Base-by-base conservation (phyloP, 2,113 vertebrate species). In the Alethe castanea region DNA sequence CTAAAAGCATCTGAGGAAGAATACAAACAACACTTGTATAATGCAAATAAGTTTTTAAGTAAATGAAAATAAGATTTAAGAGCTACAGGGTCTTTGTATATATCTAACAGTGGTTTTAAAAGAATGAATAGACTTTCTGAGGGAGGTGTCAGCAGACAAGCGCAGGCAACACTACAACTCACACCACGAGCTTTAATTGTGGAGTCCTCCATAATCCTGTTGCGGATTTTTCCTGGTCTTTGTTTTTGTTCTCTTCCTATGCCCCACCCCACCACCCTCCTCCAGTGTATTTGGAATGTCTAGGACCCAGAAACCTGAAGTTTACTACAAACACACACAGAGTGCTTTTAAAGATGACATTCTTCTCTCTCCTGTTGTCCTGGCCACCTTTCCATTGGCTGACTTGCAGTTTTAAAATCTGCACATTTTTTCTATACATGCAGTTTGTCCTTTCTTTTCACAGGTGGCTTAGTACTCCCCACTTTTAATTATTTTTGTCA, bases 201-300 rank as follows among this genome's bases (percentile, higher is more conserved):
- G 9, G 33, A 64, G 48, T 65, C 13, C 19, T 92, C 81, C 14
- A 29, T 23, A 7, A 60, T 50, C 59, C 11, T 66, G 2, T 40
- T 42, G 16, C 12, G 4, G 6, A 3, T 18, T 56, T 26, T 31
- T 60, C n/a, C 26, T 10, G 13, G 8, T 23, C 40, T 24, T 13
- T n/a, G 5, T 33, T 50, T 64, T 70, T n/a, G 14, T 9, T 47
- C 4, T 14, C 3, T 4, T 4, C 8, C 5, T 9, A 17, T 22
- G 1, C 2, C 9, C 4, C 38, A 67, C 2, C 6, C 14, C 4
- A 8, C 12, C 38, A 15, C 8, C 1, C 3, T 2, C 4, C 13
- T 12, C 8, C 35, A 64, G 11, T 7, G 4, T 61, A 29, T 47
- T 42, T 72, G 23, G 23, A 57, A 90, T 26, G 18, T 19, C 31